These are phyloP conservation scores for Orchestia grillus DNA, from an alignment of 1,140 invertebrate genomes.

Conservation along the genomic window DNA sequence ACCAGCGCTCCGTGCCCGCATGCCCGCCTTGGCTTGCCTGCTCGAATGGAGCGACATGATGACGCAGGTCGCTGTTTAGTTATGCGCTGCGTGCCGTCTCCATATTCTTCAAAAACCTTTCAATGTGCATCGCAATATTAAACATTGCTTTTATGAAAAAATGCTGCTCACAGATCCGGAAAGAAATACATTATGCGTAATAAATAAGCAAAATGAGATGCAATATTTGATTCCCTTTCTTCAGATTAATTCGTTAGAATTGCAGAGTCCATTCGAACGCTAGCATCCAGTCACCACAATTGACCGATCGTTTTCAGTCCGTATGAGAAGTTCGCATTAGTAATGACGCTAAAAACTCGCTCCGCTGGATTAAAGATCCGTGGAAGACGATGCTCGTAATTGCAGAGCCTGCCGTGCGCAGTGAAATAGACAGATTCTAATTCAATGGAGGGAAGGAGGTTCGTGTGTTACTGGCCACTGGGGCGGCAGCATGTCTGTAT, in stretches of 20 bases:
- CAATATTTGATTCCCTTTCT: background rate
- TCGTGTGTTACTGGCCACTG: background rate
- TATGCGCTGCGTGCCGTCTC: too few species aligned
- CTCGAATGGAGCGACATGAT: too few species aligned
- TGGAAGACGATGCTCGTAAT: background rate
- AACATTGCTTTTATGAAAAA: too few species aligned
- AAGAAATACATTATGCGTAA: too few species aligned
- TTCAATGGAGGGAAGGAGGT: background rate
- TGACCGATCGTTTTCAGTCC: background rate
- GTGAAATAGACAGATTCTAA: slow-evolving; percentile 9
- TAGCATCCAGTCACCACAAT: background rate
- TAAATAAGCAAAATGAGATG: too few species aligned
- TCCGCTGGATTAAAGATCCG: background rate
- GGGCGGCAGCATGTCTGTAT: background rate
- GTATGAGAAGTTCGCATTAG: background rate
- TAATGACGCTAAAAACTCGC: background rate
- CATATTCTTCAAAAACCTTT: too few species aligned
- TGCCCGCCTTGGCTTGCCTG: too few species aligned
- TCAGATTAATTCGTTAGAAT: background rate
- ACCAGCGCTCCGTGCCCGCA: too few species aligned
- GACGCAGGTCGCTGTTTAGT: too few species aligned
- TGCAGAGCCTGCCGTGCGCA: background rate
- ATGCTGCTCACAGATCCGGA: too few species aligned
- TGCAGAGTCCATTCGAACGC: too few species aligned
- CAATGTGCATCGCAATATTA: too few species aligned